These are phyloP conservation scores for Anguilla pacifica DNA, from an alignment of 2,797 vertebrate species.

Conservation along the genomic window DNA sequence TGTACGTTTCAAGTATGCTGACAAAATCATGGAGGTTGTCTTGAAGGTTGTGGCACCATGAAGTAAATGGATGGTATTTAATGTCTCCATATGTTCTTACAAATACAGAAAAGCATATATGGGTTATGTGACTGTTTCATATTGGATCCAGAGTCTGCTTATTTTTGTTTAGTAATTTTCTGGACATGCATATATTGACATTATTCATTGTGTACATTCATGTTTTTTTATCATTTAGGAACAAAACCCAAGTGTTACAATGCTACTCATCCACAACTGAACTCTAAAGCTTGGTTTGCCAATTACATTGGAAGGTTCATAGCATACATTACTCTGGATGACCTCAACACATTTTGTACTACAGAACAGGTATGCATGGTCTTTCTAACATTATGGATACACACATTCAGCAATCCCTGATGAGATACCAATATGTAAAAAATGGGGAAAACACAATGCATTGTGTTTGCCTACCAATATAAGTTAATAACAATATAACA, in stretches of 20 bases:
- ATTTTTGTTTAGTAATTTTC: neutral
- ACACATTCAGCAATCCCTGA: neutral
- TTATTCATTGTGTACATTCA: neutral
- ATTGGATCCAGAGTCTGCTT: neutral
- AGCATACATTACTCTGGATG: slow-evolving; percentile 60
- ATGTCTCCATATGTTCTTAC: too few species aligned
- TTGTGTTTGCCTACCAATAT: neutral
- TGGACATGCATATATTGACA: slow-evolving; percentile 2
- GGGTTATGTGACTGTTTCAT: neutral
- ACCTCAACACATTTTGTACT: slow-evolving; percentile 61
- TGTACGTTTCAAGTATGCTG: too few species aligned
- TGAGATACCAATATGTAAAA: neutral
- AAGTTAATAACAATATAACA: neutral
- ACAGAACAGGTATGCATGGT: slow-evolving; percentile 45
- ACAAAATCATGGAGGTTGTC: too few species aligned
- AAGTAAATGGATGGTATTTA: too few species aligned
- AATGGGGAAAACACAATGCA: neutral
- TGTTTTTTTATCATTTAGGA: slow-evolving; percentile 44
- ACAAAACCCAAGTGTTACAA: slow-evolving; percentile 67
- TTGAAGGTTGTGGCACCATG: too few species aligned
- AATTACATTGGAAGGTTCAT: slow-evolving; percentile 70
- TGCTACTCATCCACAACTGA: slow-evolving; percentile 53
- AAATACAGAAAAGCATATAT: neutral
- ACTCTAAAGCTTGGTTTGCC: slow-evolving; percentile 75
- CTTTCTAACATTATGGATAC: neutral